A percentile compares a stretch with the other conserved stretches of the same genome.
Conservation (phyloP, 2,888 invertebrate genomes). For the Zygogramma bicolorata region DNA sequence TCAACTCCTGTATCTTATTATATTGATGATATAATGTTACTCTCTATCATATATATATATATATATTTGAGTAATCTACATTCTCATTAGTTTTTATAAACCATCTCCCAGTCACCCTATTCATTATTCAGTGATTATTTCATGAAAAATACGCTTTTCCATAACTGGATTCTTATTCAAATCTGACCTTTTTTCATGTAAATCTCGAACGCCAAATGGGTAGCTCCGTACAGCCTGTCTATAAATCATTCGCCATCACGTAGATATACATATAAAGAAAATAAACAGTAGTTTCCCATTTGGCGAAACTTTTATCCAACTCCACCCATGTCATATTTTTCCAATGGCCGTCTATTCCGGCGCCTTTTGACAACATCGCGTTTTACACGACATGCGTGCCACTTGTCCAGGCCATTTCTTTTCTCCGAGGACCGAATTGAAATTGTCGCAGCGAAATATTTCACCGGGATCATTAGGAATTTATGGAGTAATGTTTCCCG, state of each 20-base stretch:
- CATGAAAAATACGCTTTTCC: background rate
- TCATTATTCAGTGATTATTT: background rate
- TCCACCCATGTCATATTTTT: constrained; percentile 35
- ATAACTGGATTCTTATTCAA: background rate
- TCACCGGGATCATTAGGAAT: constrained; percentile 19
- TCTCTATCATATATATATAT: no score
- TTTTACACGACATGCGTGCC: constrained; percentile 45
- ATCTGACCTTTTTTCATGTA: background rate
- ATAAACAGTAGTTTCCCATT: constrained; percentile 5
- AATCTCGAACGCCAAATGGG: background rate
- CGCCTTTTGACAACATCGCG: constrained; percentile 46
- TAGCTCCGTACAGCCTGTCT: background rate
- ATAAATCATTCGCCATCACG: constrained; percentile 1
- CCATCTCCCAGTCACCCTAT: background rate
- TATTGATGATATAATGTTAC: no score
- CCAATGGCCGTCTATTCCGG: constrained; percentile 42
- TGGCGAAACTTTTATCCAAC: constrained; percentile 7
- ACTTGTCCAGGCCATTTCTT: constrained; percentile 38
- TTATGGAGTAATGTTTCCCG: constrained; percentile 21
- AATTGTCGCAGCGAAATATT: constrained; percentile 37
- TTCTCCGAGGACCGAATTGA: constrained; percentile 33
- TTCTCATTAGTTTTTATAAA: background rate
- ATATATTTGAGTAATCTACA: no score
- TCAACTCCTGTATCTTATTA: no score
- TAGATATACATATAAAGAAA: constrained; percentile 3